Percentiles rank a stretch among this genome's conserved stretches.
Evolutionary conservation across 1,140 invertebrate species (phyloP).

Genomic region (Lordiphosa stackelbergi): DNA sequence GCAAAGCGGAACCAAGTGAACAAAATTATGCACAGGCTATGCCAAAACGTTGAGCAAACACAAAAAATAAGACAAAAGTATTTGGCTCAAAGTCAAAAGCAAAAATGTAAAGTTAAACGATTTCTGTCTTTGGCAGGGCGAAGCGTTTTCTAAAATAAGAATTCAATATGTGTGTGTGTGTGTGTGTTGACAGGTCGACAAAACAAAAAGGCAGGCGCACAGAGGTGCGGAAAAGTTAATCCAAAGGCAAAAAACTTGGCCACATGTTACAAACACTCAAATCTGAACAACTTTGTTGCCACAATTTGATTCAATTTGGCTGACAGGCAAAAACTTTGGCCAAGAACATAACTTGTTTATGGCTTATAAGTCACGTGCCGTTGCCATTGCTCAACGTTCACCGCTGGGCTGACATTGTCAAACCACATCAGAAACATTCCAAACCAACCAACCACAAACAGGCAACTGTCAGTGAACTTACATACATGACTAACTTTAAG

Average conservation of each 20-base stretch:
- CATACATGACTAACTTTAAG: slow-evolving; percentile 45
- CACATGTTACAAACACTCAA: slow-evolving; percentile 43
- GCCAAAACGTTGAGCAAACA: slow-evolving; percentile 40
- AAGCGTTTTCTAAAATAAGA: no score
- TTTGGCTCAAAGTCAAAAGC: slow-evolving; percentile 42
- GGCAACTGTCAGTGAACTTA: slow-evolving; percentile 22
- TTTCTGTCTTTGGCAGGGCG: no score
- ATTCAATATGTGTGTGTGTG: no score
- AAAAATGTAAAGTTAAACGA: slow-evolving; percentile 51
- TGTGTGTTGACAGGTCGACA: no score
- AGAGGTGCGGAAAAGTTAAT: slow-evolving; percentile 41
- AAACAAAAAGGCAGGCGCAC: slow-evolving; percentile 1
- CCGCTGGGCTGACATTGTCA: slow-evolving; percentile 28
- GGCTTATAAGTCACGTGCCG: slow-evolving; percentile 66
- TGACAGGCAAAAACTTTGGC: slow-evolving; percentile 39
- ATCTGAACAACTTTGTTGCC: slow-evolving; percentile 68
- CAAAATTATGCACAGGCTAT: slow-evolving; percentile 37
- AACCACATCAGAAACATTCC: slow-evolving; percentile 58
- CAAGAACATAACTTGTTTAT: slow-evolving; percentile 56
- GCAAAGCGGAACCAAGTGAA: slow-evolving; percentile 5
- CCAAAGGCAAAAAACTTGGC: slow-evolving; percentile 37
- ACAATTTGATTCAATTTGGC: slow-evolving; percentile 70
- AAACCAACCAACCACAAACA: slow-evolving; percentile 15
- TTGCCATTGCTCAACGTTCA: slow-evolving; percentile 5
- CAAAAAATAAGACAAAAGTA: slow-evolving; percentile 30